Evolutionary conservation across 2,888 invertebrate species (phyloP), one percentile per base, ranked within the genome.

Genomic region (Pollenia angustigena): DNA sequence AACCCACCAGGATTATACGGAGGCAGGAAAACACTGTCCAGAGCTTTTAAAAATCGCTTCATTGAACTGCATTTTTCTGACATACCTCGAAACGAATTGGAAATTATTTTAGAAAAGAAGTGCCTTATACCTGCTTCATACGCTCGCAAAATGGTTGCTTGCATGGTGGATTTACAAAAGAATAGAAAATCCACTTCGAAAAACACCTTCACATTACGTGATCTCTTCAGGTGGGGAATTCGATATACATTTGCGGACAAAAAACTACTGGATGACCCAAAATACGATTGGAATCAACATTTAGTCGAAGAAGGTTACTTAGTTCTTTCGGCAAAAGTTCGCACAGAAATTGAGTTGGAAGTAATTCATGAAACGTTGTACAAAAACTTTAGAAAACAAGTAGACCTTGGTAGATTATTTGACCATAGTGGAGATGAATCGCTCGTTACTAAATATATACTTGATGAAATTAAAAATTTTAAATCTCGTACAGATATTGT

Each of bases 1-100:
- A 99, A 99, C 94, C 99, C 99, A 2, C 98, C 99, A 0, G 98
- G 98, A 0, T 93, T 97, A 1, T 99, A 99, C 91, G 99, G 99
- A 1, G 99, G 99, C 0, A 95, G 99, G 68, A 99, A 99, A 94
- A 97, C 97, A 93, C 93, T 99, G 7, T 99, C 99, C 0, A 95
- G 99, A 88, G 99, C 99, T 0, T 99, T 99, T 91, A 95, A 99
- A 90, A 99, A 99, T 93, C 95, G 99, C 89, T 99, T 99, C 93
- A 97, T 99, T 9, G 99, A 99, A 92, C 94, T 99, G 4, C 99
- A 99, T 93, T 99, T 99, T 92, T 97, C 97, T 90, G 98, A 98
- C 92, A 98, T 99, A 91, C 99, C 99, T 0, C 94, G 96, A 14
- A 92, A 93, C 0, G 99, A 99, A 92, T 93, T 99, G 82, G 97